Conservation (phyloP, 2,113 vertebrate species). For the Corythornis madagascariensis region DNA sequence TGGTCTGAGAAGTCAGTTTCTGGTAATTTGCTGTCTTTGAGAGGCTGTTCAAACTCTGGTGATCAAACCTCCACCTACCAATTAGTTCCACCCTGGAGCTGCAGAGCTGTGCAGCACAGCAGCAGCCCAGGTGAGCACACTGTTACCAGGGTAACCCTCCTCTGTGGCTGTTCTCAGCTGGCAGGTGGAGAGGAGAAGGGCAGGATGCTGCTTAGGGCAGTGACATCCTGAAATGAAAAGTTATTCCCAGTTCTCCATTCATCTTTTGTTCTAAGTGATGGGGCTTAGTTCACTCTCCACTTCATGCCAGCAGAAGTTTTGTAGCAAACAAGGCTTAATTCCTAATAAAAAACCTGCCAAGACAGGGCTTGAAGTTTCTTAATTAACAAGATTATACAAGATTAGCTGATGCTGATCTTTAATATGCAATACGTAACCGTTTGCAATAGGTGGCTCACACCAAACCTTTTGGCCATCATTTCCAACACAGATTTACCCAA, state of each 20-base stretch:
- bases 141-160: background rate
- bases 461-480: background rate
- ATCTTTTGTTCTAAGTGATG: background rate
- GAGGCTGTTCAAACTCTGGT: background rate
- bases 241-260: conserved; percentile 1
- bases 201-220: conserved; percentile 35
- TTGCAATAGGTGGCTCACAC: background rate
- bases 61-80: background rate
- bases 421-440: background rate
- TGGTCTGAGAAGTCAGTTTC: rapidly evolving
- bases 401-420: background rate
- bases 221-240: conserved; percentile 14
- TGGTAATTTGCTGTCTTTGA: background rate
- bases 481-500: background rate
- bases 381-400: background rate
- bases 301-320: background rate
- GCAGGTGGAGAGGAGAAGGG: conserved; percentile 3
- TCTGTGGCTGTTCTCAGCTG: background rate
- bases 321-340: background rate
- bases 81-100: rapidly evolving
- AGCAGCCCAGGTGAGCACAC: rapidly evolving
- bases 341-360: background rate
- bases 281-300: background rate
- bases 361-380: background rate
- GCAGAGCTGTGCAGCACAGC: no score